Evolutionary conservation across 2,797 vertebrate genomes (phyloP), one percentile per base, ranked within the genome.

Genomic region (Ctenopoma multispine): DNA sequence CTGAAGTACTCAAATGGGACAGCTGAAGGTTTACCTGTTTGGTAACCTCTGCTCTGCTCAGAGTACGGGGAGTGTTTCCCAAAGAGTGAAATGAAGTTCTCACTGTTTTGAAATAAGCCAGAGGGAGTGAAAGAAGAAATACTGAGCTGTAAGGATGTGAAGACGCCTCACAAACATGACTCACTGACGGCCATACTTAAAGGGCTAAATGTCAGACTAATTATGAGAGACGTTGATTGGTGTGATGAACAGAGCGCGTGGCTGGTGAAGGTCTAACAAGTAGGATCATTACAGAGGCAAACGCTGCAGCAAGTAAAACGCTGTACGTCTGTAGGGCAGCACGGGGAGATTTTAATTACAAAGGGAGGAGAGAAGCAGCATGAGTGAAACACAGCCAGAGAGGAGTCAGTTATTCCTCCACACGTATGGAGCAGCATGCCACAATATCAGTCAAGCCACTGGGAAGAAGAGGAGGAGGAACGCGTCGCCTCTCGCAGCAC

Each of bases 41-140:
- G 46, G 54, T 70, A 47, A 81, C 72, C 73, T 82, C 67, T 51
- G 63, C 73, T 81, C 69, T 41, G 63, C 75, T 65, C 61, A 0
- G 7, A 11, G 59, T 15, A 0, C 7, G 1, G 34, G 31, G 38
- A 59, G 40, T 0, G 20, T 69, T 64, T 20, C 24, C 41, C 31
- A 9, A 24, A 69, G 47, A 69, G 66, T 48, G 14, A 54, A 46
- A 83, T 79, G 23, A 74, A 84, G 81, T 85, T 81, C 62, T 85
- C 58, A 34, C 34, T n/a, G 61, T 40, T 51, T 23, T 7, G 23
- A 63, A 79, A 65, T 11, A 14, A 48, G 34, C 23, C 43, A 10
- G 15, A 2, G 3, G 18, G 27, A 60, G 63, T 13, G n/a, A 0
- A 4, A 46, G 41, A 1, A 43, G 34, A 17, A 17, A 5, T 7